These are phyloP conservation scores for Uropetala carovei DNA, from an alignment of 2,888 invertebrate genomes.

Conservation along the genomic window DNA sequence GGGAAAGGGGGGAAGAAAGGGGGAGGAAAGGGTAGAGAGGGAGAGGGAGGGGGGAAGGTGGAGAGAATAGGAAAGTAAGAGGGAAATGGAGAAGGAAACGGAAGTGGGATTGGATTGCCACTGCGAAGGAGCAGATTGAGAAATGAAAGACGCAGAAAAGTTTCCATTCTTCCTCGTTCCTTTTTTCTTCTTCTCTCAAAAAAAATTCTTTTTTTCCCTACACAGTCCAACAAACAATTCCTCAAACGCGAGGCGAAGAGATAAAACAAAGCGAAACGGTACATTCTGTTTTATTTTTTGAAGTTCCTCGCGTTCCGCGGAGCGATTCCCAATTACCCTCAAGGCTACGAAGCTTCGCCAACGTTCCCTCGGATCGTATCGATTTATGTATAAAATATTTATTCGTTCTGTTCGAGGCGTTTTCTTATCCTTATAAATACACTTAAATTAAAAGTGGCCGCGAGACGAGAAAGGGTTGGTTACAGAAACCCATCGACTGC, in stretches of 20 bases:
- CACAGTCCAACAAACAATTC: neutral
- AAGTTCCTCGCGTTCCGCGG: neutral
- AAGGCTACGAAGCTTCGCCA: neutral
- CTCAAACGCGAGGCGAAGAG: neutral
- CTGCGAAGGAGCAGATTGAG: neutral
- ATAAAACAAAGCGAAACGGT: neutral
- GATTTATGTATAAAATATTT: neutral
- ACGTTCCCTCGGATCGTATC: neutral
- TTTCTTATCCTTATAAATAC: no score
- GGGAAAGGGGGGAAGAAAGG: neutral
- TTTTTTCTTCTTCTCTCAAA: neutral
- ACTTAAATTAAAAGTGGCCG: no score
- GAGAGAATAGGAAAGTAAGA: neutral
- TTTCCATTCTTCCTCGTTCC: neutral
- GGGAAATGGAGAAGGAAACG: neutral
- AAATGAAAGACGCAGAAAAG: neutral
- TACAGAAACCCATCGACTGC: no score
- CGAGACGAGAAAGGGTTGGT: no score
- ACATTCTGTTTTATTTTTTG: neutral
- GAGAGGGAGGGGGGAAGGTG: no score
- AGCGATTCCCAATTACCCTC: neutral
- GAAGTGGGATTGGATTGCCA: neutral
- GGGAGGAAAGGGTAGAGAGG: neutral
- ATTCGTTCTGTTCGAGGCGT: neutral
- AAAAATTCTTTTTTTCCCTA: neutral